A percentile compares a stretch with the other conserved stretches of the same genome.
Evolutionary conservation across 2,888 invertebrate species (phyloP).

Genomic region (Zygogramma bicolorata): DNA sequence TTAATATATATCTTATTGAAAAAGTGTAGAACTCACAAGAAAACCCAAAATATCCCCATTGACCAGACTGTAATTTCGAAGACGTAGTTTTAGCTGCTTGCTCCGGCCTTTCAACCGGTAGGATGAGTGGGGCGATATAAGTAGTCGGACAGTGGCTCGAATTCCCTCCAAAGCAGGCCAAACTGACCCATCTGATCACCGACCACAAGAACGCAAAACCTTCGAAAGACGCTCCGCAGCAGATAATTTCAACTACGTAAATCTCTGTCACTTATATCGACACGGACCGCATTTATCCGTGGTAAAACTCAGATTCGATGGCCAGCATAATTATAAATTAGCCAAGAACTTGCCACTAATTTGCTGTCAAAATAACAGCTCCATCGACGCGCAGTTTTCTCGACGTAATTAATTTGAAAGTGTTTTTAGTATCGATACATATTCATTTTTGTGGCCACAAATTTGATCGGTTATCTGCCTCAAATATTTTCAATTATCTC

Average conservation of each 20-base stretch:
- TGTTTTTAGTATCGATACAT: constrained; percentile 39
- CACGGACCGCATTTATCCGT: constrained; percentile 62
- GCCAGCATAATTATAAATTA: constrained; percentile 66
- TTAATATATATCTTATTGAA: too few relatives aligned
- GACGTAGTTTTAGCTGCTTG: constrained; percentile 51
- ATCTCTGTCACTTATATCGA: constrained; percentile 63
- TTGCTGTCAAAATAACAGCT: constrained; percentile 64
- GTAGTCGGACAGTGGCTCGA: constrained; percentile 59
- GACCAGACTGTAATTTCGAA: constrained; percentile 3
- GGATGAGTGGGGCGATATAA: constrained; percentile 61
- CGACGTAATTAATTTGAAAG: constrained; percentile 54
- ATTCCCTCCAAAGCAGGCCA: constrained; percentile 28
- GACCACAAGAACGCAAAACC: constrained; percentile 40
- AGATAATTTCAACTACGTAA: constrained; percentile 59
- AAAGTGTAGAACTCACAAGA: too few relatives aligned
- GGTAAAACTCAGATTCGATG: constrained; percentile 63
- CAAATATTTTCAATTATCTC: constrained; percentile 36
- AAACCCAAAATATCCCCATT: not conserved
- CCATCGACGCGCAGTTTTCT: constrained; percentile 54
- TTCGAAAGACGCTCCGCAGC: constrained; percentile 26
- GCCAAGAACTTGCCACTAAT: constrained; percentile 64
- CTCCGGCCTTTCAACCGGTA: constrained; percentile 59
- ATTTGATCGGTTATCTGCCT: constrained; percentile 42
- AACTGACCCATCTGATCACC: constrained; percentile 30
- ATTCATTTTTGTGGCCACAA: constrained; percentile 37